phyloP scores from a whole-genome alignment of 1,140 invertebrate genomes.

The Zophobas atratus region DNA sequence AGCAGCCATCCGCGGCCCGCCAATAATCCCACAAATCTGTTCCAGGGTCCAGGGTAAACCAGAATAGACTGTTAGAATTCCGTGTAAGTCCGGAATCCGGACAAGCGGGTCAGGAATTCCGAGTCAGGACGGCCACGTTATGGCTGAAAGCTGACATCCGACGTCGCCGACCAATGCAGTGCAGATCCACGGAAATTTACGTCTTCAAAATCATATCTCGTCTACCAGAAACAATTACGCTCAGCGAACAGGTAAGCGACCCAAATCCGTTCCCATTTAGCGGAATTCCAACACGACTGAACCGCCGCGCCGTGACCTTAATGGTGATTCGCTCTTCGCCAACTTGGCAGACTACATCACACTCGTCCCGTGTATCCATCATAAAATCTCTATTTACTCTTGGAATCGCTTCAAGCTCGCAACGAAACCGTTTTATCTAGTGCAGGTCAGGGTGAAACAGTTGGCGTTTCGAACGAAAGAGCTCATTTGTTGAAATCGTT shows the following conservation, averaged over 20 bases:
- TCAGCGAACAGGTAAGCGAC: conserved; percentile 65
- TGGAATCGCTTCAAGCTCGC: too few species aligned
- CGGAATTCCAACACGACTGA: too few species aligned
- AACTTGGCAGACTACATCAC: too few species aligned
- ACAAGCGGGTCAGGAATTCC: conserved; percentile 74
- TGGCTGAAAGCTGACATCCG: conserved; percentile 82
- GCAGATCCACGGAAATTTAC: conserved; percentile 63
- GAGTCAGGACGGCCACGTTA: conserved; percentile 81
- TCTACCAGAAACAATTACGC: conserved; percentile 64
- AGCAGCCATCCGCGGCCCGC: background rate
- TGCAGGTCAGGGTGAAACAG: too few species aligned
- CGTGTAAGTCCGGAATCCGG: conserved; percentile 76
- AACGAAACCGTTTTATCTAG: too few species aligned
- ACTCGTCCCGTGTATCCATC: too few species aligned
- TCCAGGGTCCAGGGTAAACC: conserved; percentile 85
- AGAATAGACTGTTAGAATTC: conserved; percentile 89
- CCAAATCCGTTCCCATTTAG: background rate
- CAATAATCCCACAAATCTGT: conserved; percentile 58
- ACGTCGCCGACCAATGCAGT: conserved; percentile 64
- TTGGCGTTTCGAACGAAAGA: too few species aligned
- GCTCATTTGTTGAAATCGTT: too few species aligned
- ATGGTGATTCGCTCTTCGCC: too few species aligned
- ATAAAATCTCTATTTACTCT: too few species aligned
- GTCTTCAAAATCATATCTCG: conserved; percentile 65
- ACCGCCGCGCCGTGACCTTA: background rate